Conservation (phyloP, 2,797 vertebrate species). For the Pogoniulus pusillus region DNA sequence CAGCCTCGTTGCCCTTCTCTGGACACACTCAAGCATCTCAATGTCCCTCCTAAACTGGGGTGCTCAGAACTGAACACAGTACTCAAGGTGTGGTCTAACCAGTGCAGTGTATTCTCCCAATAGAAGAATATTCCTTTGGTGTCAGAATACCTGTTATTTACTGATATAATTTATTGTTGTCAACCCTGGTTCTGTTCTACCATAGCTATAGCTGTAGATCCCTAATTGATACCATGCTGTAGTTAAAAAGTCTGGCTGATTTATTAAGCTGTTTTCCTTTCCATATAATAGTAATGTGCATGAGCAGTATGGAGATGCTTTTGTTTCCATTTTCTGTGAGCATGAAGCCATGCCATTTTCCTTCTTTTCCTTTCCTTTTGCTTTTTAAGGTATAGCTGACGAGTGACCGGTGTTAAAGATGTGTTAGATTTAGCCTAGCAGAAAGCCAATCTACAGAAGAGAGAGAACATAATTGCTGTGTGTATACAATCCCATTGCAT, state of each 20-base stretch:
- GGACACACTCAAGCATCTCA: no score
- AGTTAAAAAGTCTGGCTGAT: background rate
- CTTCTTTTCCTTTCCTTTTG: background rate
- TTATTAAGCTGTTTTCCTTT: background rate
- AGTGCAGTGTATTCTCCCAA: no score
- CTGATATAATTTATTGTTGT: background rate
- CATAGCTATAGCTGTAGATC: background rate
- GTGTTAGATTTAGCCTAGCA: background rate
- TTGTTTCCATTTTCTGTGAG: background rate
- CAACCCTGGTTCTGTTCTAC: background rate
- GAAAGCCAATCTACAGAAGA: background rate
- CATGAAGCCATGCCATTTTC: background rate
- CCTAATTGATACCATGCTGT: background rate
- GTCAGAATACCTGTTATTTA: background rate
- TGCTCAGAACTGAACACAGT: no score
- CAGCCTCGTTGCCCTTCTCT: no score
- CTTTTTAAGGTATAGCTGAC: background rate
- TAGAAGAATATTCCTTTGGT: background rate
- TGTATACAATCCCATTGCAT: background rate
- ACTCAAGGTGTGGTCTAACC: no score
- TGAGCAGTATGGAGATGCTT: background rate
- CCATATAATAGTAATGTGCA: background rate
- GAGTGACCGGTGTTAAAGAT: background rate
- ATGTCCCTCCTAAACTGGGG: no score
- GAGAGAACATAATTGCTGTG: background rate